Evolutionary conservation across 2,888 invertebrate species (phyloP).

Genomic region (Xylota segnis): DNA sequence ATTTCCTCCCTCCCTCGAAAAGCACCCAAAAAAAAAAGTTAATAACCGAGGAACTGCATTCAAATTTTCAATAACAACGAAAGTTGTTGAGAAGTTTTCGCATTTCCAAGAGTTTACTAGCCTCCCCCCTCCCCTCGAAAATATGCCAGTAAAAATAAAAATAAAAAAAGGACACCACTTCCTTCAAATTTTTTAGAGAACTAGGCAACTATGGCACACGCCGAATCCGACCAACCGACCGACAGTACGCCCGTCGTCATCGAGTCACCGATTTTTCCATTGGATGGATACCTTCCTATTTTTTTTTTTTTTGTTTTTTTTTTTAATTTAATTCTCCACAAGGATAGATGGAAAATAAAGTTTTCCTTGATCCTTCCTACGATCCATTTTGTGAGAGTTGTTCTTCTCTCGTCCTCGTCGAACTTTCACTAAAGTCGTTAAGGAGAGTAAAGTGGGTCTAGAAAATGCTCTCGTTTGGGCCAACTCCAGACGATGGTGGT

Average conservation of each 20-base stretch:
- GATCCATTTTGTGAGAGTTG: conserved; percentile 22
- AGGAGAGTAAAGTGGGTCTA: not conserved
- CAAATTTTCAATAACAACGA: conserved; percentile 44
- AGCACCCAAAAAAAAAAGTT: not conserved
- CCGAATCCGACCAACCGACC: conserved; percentile 40
- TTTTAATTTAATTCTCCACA: conserved; percentile 15
- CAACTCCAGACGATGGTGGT: not conserved
- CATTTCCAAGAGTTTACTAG: conserved; percentile 9
- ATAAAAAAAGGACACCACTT: conserved; percentile 10
- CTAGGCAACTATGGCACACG: conserved; percentile 40
- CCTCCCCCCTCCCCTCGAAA: not conserved
- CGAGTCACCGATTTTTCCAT: conserved; percentile 13
- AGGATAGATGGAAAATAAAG: conserved; percentile 12
- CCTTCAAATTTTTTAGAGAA: conserved; percentile 12
- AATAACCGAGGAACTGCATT: not conserved
- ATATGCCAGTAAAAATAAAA: not conserved
- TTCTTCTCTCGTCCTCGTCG: not conserved
- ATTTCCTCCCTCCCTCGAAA: not conserved
- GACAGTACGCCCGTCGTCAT: conserved; percentile 1
- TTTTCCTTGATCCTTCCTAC: conserved; percentile 46
- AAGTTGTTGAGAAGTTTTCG: conserved; percentile 42
- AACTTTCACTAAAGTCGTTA: conserved; percentile 34
- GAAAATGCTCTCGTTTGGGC: not conserved
- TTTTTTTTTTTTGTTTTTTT: conserved; percentile 5
- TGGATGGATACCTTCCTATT: not conserved